Conservation (phyloP, 2,888 invertebrate species). For the Ditula angustiorana region DNA sequence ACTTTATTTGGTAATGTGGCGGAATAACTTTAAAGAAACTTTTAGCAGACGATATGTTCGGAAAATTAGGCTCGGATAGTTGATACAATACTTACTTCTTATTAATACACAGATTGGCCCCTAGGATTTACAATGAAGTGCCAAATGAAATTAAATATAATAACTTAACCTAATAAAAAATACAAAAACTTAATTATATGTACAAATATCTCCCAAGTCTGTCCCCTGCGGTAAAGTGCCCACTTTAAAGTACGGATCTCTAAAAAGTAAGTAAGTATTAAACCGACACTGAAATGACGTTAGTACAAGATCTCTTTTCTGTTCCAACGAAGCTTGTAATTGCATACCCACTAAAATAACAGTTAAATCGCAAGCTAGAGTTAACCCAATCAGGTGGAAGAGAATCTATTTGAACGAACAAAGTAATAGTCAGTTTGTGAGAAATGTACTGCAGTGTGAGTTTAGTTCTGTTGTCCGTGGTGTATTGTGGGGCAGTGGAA, state of each 20-base stretch:
- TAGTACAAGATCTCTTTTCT: conserved; percentile 39
- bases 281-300: conserved; percentile 2
- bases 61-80: no score
- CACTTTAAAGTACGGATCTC: no score
- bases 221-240: no score
- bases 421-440: background rate
- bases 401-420: conserved; percentile 2
- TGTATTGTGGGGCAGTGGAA: background rate
- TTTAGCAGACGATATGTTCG: no score
- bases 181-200: background rate
- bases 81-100: no score
- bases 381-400: conserved; percentile 30
- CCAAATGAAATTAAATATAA: no score
- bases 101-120: no score
- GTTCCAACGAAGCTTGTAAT: conserved; percentile 61
- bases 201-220: no score
- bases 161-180: no score
- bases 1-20: no score
- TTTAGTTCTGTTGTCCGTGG: background rate
- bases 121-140: no score
- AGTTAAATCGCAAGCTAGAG: conserved; percentile 39
- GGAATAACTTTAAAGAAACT: no score
- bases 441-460: background rate
- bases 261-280: background rate
- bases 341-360: conserved; percentile 47